Base-by-base conservation (phyloP, 92 coral and sea anemone genomes). In the Heliopora coerulea region DNA sequence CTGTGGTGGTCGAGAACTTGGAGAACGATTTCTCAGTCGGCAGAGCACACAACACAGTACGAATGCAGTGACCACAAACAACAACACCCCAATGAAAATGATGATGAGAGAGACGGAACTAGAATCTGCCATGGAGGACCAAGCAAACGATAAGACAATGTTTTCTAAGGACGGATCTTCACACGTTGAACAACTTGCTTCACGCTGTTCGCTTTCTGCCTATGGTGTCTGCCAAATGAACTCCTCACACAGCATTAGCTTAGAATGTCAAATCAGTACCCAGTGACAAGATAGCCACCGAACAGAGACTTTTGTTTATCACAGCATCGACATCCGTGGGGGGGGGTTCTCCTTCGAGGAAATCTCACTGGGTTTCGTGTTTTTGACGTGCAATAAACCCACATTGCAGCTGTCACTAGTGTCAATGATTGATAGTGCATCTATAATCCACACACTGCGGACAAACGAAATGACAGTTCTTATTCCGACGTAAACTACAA, bases 41-140 rank as follows among this genome's bases (percentile, higher is more conserved):
- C 98, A 93, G 34, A 90, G 83, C 14, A 93, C 64, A 35, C 98
- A 93, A 44, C 98, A 93, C 9, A 93, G 79, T 27, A 93, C 89
- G 37, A 93, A 83, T 0, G 91, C 96, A 0, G 98, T 96, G 0
- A 93, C 96, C 15, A 90, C 88, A 72, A 93, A 93, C 17, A 93
- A 84, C 30, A 93, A 62, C 31, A 88, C 95, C 2, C 98, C 98
- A 17, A 93, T 91, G 56, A 93, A 93, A 29, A 93, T 93, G 18
- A 93, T 96, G 29, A 93, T 88, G 7, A 93, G 87, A 0, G 98
- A 93, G 21, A 93, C 82, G 4, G 98, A 93, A 8, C 57, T 68
- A 19, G 72, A 58, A 50, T 34, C 21, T n/a, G 77, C 65, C 84
- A 75, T 72, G 65, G 28, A 26, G 62, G 1, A 48, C 28, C 34